These are phyloP conservation scores for Alentia gelatinosa DNA, from an alignment of 2,888 invertebrate genomes.

Conservation along the genomic window DNA sequence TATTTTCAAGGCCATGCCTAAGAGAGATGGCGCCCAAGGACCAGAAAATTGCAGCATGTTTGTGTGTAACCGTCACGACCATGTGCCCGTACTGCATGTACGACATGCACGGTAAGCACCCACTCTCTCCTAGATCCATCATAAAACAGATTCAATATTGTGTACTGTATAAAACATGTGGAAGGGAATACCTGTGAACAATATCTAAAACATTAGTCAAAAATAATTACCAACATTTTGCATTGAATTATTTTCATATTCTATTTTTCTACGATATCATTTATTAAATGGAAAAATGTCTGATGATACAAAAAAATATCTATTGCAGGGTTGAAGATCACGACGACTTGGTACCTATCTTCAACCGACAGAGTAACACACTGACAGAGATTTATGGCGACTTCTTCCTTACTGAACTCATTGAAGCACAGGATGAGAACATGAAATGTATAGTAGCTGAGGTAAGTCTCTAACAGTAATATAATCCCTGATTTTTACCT, in stretches of 20 bases:
- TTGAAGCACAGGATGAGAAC: conserved; percentile 80
- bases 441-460: conserved; percentile 81
- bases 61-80: conserved; percentile 76
- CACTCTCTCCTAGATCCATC: background rate
- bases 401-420: conserved; percentile 80
- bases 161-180: no score
- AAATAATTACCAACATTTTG: no score
- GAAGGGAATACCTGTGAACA: no score
- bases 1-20: conserved; percentile 71
- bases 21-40: conserved; percentile 60
- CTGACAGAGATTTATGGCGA: conserved; percentile 79
- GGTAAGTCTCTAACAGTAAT: no score
- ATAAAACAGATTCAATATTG: no score
- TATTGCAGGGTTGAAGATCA: conserved; percentile 80
- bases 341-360: conserved; percentile 81
- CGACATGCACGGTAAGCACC: conserved; percentile 72
- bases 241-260: no score
- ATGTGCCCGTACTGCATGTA: conserved; percentile 79
- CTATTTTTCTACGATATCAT: no score
- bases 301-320: no score
- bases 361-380: conserved; percentile 79
- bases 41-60: conserved; percentile 70
- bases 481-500: no score
- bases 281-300: no score
- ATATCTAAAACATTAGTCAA: no score